Evolutionary conservation across 2,113 vertebrate genomes (phyloP).

Genomic region (Channa maculata): DNA sequence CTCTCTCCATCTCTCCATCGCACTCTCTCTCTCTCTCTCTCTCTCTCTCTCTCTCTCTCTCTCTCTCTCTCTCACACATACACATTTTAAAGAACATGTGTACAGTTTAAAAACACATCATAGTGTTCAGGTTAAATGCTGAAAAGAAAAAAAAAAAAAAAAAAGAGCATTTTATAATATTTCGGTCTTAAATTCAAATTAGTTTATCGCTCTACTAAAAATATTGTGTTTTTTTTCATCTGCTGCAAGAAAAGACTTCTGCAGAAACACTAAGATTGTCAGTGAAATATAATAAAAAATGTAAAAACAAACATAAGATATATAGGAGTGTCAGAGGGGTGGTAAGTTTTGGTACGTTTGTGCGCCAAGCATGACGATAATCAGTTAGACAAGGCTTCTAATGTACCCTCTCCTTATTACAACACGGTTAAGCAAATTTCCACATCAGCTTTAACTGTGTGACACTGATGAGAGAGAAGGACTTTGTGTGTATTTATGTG

Average conservation of each 20-base stretch:
- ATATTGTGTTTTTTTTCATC: not conserved
- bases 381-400: conserved; percentile 56
- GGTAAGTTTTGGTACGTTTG: conserved; percentile 10
- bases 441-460: conserved; percentile 48
- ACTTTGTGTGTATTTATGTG: not conserved
- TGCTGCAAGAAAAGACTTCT: not conserved
- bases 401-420: conserved; percentile 57
- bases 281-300: conserved; percentile 7
- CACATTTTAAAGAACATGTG: not conserved
- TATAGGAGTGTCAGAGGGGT: not conserved
- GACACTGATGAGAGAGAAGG: conserved; percentile 63
- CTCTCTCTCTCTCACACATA: too few species aligned
- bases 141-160: not conserved
- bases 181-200: conserved; percentile 4
- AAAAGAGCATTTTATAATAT: not conserved
- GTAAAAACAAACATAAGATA: not conserved
- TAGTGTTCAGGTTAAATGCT: conserved; percentile 8
- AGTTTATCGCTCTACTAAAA: conserved; percentile 8
- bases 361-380: conserved; percentile 46
- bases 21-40: too few species aligned
- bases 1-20: conserved; percentile 58
- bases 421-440: conserved; percentile 62
- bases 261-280: not conserved
- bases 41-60: conserved; percentile 38
- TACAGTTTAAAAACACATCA: conserved; percentile 20